Conservation (phyloP, 2,888 invertebrate species). For the Cosmia trapezina region DNA sequence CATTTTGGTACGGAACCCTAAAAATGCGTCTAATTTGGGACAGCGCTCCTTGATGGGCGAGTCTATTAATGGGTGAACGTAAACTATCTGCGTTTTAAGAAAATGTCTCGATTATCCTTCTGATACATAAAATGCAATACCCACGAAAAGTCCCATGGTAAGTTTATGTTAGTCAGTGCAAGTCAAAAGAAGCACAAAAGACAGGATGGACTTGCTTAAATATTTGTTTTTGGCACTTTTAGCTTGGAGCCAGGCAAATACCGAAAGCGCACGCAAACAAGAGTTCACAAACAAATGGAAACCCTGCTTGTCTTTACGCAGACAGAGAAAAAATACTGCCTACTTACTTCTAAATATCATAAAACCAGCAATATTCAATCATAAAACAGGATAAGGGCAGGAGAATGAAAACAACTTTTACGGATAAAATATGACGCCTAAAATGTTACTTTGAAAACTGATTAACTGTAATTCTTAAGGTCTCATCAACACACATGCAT, state of each 20-base stretch:
- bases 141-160: not conserved
- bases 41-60: too few species aligned
- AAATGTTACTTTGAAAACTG: too few species aligned
- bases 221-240: conserved; percentile 51
- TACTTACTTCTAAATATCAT: conserved; percentile 7
- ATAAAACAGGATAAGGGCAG: not conserved
- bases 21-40: too few species aligned
- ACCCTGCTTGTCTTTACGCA: conserved; percentile 5
- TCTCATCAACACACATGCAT: too few species aligned
- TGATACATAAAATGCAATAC: not conserved
- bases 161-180: conserved; percentile 7
- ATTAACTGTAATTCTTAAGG: too few species aligned
- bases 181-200: conserved; percentile 14
- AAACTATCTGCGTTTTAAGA: too few species aligned
- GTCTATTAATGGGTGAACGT: too few species aligned
- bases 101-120: not conserved
- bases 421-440: too few species aligned
- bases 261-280: conserved; percentile 44
- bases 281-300: conserved; percentile 38
- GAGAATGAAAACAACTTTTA: too few species aligned
- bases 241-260: conserved; percentile 40
- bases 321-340: not conserved
- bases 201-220: conserved; percentile 37
- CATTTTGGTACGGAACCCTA: too few species aligned
- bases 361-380: not conserved